These are phyloP conservation scores for Diplosoma virens DNA, from an alignment of 23 tunicate genomes.

Conservation along the genomic window DNA sequence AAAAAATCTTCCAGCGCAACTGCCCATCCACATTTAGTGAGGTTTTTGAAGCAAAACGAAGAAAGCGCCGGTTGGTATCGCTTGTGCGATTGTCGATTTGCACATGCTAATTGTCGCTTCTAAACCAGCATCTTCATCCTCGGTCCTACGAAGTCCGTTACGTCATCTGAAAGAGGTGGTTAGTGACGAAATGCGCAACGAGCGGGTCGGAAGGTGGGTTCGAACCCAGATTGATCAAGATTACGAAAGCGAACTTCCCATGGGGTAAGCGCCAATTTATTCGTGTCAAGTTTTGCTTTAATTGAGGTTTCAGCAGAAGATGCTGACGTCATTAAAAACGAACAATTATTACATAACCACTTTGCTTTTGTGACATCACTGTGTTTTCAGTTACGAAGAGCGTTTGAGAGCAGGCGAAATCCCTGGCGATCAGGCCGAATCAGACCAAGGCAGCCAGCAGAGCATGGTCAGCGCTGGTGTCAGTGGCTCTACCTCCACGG, in stretches of 20 bases:
- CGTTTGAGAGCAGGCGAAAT: slow-evolving; percentile 4
- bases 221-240: slow-evolving; percentile 56
- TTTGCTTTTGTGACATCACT: not conserved
- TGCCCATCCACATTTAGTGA: slow-evolving; percentile 63
- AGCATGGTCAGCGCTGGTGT: slow-evolving; percentile 86
- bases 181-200: slow-evolving; percentile 66
- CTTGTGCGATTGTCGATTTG: not conserved
- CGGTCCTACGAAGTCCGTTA: not conserved
- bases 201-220: slow-evolving; percentile 77
- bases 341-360: not conserved
- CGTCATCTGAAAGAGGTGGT: slow-evolving; percentile 58
- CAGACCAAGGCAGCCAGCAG: slow-evolving; percentile 74
- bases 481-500: slow-evolving; percentile 75
- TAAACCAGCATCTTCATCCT: not conserved
- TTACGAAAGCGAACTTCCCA: slow-evolving; percentile 78
- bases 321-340: not conserved
- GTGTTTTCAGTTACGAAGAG: slow-evolving; percentile 36
- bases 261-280: slow-evolving; percentile 51
- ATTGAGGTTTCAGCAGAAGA: not conserved
- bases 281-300: not conserved
- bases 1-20: not conserved
- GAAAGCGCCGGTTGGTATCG: not conserved
- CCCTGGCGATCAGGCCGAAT: slow-evolving; percentile 44
- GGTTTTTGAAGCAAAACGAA: slow-evolving; percentile 52
- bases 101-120: not conserved